Percentiles rank a stretch among this genome's conserved stretches.
Evolutionary conservation across 2,113 vertebrate species (phyloP).

Genomic region (Carollia perspicillata): DNA sequence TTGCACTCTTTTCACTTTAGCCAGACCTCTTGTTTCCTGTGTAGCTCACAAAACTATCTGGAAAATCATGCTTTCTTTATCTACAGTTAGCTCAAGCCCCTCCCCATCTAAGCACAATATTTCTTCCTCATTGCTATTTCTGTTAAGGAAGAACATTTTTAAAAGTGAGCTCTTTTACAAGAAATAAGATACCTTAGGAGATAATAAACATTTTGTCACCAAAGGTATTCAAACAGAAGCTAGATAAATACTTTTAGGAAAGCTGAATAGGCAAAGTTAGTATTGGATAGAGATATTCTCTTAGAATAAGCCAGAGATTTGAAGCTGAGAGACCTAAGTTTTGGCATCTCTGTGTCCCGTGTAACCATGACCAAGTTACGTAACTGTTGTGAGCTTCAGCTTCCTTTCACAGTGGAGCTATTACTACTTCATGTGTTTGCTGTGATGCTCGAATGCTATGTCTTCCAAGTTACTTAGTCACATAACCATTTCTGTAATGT

Average conservation of each 20-base stretch:
- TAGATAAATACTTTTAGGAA: neutral
- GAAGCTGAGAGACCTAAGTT: neutral
- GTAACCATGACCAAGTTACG: neutral
- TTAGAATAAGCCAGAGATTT: neutral
- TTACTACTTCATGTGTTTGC: neutral
- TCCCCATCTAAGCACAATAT: neutral
- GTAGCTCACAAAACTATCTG: neutral
- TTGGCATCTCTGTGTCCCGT: neutral
- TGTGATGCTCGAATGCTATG: neutral
- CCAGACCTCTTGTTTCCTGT: neutral
- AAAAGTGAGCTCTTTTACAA: neutral
- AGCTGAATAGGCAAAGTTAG: neutral
- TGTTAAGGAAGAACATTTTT: neutral
- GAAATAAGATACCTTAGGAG: neutral
- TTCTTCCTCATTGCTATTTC: neutral
- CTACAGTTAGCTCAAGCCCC: neutral
- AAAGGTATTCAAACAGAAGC: neutral
- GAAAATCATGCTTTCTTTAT: neutral
- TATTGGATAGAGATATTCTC: neutral
- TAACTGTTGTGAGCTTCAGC: neutral
- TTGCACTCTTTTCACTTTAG: neutral
- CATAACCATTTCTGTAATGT: neutral
- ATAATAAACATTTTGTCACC: neutral
- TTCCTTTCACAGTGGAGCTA: neutral
- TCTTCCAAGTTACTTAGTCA: neutral